A percentile compares a stretch with the other conserved stretches of the same genome.
phyloP scores from a whole-genome alignment of 53 echinoderm and acorn worm genomes.

The Luidia sarsii region DNA sequence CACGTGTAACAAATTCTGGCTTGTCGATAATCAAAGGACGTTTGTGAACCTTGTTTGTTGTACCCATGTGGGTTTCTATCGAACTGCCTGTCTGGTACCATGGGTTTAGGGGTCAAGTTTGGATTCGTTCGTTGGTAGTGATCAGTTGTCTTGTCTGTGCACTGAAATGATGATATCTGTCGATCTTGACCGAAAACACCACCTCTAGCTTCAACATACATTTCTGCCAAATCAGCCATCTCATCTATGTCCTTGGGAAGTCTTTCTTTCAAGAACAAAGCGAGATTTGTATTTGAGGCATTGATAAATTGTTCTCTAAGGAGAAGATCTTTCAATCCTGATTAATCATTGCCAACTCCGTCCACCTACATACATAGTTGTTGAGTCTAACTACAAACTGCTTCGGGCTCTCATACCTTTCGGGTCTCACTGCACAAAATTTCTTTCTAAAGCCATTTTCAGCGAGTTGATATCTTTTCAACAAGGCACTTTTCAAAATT shows the following conservation, averaged over 20 bases:
- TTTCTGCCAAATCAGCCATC: background rate
- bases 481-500: slow-evolving; percentile 8
- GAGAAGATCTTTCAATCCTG: slow-evolving; percentile 18
- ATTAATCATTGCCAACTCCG: slow-evolving; percentile 14
- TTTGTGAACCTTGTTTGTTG: background rate
- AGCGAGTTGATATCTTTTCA: slow-evolving; percentile 34
- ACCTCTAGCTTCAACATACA: slow-evolving; percentile 5
- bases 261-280: slow-evolving; percentile 13
- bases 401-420: slow-evolving; percentile 9
- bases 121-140: background rate
- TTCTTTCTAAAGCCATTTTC: slow-evolving; percentile 45
- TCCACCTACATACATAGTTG: slow-evolving; percentile 27
- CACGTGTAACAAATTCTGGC: background rate
- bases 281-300: background rate
- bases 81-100: background rate
- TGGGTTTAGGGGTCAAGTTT: background rate
- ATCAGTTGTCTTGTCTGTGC: background rate
- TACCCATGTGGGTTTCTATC: background rate
- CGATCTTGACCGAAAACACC: background rate
- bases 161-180: background rate
- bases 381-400: slow-evolving; percentile 32
- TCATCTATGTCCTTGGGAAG: background rate
- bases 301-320: slow-evolving; percentile 13
- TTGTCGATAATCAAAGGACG: background rate
- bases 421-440: slow-evolving; percentile 34